Evolutionary conservation across 2,113 vertebrate genomes (phyloP), one percentile per base, ranked within the genome.

Genomic region (Numenius arquata): DNA sequence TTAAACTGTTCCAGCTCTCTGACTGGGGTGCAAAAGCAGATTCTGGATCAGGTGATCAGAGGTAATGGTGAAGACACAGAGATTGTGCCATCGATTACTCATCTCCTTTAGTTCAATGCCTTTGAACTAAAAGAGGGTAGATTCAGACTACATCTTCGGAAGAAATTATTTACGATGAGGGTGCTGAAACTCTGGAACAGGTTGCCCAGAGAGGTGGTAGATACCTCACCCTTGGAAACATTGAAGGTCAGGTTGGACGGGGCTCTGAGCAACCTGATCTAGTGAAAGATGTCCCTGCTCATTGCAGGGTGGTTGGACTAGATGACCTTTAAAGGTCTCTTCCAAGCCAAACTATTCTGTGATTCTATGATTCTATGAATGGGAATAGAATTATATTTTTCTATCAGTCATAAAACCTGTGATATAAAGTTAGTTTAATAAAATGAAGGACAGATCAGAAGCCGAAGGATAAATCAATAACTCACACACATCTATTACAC

Each of bases 391-490:
- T 79, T 66, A 61, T 73, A 74, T 91, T 95, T 96, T 96, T 89
- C 87, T 94, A 70, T 65, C 53, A 56, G n/a, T 63, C 72, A 88
- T 96, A 90, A 95, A 92, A 53, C 15, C 8, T 55, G 38, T 30
- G 40, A 67, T 88, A 90, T 86, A 84, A 94, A 90, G 63, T 80
- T 86, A 88, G 34, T 59, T 94, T 89, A 90, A 95, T 90, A 94
- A 94, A 96, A 90, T 36, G 43, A 93, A 96, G 86, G 92, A 75
- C 88, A 94, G 84, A 86, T 83, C 58, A 86, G 76, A 90, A 86
- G 43, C n/a, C 47, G 83, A 94, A 96, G 79, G 90, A 85, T 93
- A 90, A 96, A 93, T 95, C 79, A 84, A 61, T 96, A 94, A 96
- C 15, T 95, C 85, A 65, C 3, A 6, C 8, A 59, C 14, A 32